Evolutionary conservation across 2,888 invertebrate genomes (phyloP), one percentile per base, ranked within the genome.

Genomic region (Sabatieria punctata): DNA sequence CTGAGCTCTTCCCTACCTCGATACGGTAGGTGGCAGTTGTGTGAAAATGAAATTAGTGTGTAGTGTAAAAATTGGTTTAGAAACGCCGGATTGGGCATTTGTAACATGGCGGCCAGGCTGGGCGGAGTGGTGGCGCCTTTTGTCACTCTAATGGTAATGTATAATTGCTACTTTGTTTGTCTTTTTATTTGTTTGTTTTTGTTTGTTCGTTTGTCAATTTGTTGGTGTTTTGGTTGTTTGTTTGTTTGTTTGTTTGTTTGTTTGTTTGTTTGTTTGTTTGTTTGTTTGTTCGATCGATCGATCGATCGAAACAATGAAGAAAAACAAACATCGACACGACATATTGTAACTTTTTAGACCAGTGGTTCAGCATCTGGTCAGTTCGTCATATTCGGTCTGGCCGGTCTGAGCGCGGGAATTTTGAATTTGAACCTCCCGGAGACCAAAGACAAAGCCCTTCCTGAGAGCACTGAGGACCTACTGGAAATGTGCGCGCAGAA

Each of bases 41-140:
- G n/a, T n/a, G n/a, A n/a, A n/a, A n/a, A n/a, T n/a, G n/a, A n/a
- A n/a, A n/a, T n/a, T n/a, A n/a, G n/a, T 18, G 6, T 43, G 24
- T 36, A 19, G 11, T 24, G 11, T 41, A n/a, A n/a, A n/a, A n/a
- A n/a, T 41, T 23, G 30, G 46, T 47, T 15, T 24, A 48, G 48
- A 15, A 48, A 24, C 24, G 41, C 43, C 22, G 49, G 41, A 6
- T 18, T 49, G 13, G 49, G 49, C 23, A 6, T 48, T 13, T 49
- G 49, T 40, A 23, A 30, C 6, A 47, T 48, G 43, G n/a, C 43
- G 1, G 46, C 49, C 15, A 26, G 49, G 2, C n/a, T 49, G 27
- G 49, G 49, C 22, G 49, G 49, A 15, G 36, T 49, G 24, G 2
- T 42, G 6, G 46, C 46, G 25, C 49, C 49, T 19, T 15, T 43